Conservation (phyloP, 2,888 invertebrate genomes). For the Colostygia pectinataria region DNA sequence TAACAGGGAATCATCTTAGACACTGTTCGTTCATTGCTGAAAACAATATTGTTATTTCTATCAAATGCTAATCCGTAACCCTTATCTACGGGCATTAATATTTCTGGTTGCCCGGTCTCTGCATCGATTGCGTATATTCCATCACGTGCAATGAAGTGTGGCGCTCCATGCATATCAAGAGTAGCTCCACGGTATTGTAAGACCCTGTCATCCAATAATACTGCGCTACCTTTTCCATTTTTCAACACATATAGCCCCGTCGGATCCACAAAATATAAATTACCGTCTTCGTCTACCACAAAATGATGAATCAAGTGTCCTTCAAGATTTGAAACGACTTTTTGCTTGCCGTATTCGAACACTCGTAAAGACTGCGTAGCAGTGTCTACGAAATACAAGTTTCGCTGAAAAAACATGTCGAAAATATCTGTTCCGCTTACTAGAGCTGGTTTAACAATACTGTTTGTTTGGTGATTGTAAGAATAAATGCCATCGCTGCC, state of each 20-base stretch:
- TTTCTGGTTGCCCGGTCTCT: constrained; percentile 40
- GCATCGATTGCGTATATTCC: constrained; percentile 54
- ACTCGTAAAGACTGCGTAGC: constrained; percentile 49
- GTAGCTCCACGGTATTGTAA: constrained; percentile 53
- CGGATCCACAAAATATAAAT: constrained; percentile 53
- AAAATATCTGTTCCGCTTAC: constrained; percentile 53
- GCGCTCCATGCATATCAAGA: constrained; percentile 45
- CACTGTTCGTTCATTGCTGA: constrained; percentile 58
- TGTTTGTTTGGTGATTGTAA: constrained; percentile 49
- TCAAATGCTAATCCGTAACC: constrained; percentile 62
- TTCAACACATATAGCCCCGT: constrained; percentile 48
- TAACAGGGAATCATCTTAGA: constrained; percentile 42
- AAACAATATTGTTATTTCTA: constrained; percentile 57
- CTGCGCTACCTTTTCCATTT: constrained; percentile 40
- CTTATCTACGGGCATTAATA: constrained; percentile 46
- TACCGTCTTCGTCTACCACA: constrained; percentile 44
- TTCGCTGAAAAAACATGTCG: constrained; percentile 55
- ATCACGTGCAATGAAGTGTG: constrained; percentile 54
- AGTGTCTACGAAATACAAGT: constrained; percentile 60
- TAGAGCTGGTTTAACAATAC: constrained; percentile 46
- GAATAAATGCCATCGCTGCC: constrained; percentile 63
- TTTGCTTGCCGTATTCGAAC: constrained; percentile 38
- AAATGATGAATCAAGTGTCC: constrained; percentile 55
- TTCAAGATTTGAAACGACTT: constrained; percentile 41
- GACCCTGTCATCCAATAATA: constrained; percentile 41